Base-by-base conservation (phyloP, 2,888 invertebrate genomes). In the Anthrax anthrax region DNA sequence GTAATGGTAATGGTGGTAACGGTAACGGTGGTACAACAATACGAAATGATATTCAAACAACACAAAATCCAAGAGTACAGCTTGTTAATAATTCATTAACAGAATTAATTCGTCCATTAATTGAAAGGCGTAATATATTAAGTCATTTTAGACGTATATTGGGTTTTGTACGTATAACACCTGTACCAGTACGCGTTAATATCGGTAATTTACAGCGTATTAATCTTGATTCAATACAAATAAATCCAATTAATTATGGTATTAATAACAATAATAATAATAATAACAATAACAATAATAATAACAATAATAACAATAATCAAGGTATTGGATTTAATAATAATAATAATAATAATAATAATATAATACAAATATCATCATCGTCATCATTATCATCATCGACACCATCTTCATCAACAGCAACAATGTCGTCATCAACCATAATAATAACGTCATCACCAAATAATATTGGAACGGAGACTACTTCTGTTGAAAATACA, bases 181-280 rank as follows among this genome's bases (percentile, higher is more conserved):
- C 61, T 57, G 47, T 58, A 58, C 45, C 61, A 60, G 48, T 52
- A 12, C 51, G 52, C 36, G 48, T 51, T 39, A 50, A 52, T 42
- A 59, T 66, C 46, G 58, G 60, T 39, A 65, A 64, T 50, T 55
- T 67, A 56, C 64, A 64, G 50, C 63, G 64, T 42, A 62, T 67
- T 51, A 64, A 65, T 57, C 53, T 67, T 52, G 64, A 60, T 50
- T 60, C 65, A 43, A 61, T 66, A 43, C 60, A 63, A 54, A 60
- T 51, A 56, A 60, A 51, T 56, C 64, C 58, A 41, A 55, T 55
- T 44, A 60, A 56, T 52, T 50, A 56, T 42, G 37, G 27, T 4
- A 43, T 40, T n/a, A 42, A 6, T 10, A 29, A 16, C n/a, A 9
- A 8, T 16, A 3, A 6, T 37, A 37, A 9, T 37, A 17, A 16